Conservation (phyloP, 2,797 vertebrate genomes). For the Pangasius sanitwongsei region DNA sequence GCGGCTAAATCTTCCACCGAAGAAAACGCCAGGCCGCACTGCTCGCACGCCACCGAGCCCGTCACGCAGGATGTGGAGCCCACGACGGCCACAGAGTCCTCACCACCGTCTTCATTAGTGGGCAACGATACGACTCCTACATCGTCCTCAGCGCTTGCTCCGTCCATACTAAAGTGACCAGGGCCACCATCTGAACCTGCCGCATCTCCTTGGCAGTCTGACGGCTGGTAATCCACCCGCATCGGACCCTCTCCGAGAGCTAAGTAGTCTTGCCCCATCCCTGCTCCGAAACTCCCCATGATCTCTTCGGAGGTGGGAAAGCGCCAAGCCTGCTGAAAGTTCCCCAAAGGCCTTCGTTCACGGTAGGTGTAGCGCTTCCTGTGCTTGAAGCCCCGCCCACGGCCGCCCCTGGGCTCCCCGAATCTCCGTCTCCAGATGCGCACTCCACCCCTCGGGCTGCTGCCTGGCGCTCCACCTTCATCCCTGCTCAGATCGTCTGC, state of each 20-base stretch:
- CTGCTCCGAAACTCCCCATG: constrained; percentile 67
- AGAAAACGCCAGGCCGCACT: constrained; percentile 88
- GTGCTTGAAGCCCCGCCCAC: constrained; percentile 73
- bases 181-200: constrained; percentile 58
- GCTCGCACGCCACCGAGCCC: constrained; percentile 83
- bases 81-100: constrained; percentile 79
- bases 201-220: constrained; percentile 62
- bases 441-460: constrained; percentile 61
- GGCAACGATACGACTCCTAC: constrained; percentile 62
- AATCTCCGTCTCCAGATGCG: constrained; percentile 64
- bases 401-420: constrained; percentile 63
- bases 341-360: constrained; percentile 65
- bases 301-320: constrained; percentile 66
- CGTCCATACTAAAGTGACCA: constrained; percentile 66
- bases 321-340: constrained; percentile 74
- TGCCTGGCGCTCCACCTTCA: constrained; percentile 62
- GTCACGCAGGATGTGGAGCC: constrained; percentile 77
- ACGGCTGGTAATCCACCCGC: constrained; percentile 73
- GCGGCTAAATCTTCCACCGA: constrained; percentile 85
- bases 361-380: constrained; percentile 65
- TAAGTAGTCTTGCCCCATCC: constrained; percentile 71
- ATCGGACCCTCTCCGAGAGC: constrained; percentile 70
- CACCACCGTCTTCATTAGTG: constrained; percentile 65
- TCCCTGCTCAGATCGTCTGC: constrained; percentile 62
- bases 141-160: constrained; percentile 62